phyloP scores from a whole-genome alignment of 2,888 invertebrate genomes.

The Geophilus truncorum region DNA sequence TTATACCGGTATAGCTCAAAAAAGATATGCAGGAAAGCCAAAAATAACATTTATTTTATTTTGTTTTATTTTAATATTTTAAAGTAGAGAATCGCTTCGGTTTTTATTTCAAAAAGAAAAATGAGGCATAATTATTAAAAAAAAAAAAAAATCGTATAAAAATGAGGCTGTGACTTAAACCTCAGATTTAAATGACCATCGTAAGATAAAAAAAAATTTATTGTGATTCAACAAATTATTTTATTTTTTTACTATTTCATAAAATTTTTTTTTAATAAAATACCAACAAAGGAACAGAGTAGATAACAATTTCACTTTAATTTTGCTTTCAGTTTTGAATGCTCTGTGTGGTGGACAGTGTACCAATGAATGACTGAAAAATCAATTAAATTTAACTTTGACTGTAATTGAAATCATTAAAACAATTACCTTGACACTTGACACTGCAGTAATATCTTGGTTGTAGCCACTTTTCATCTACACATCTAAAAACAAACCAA shows the following conservation, averaged over 20 bases:
- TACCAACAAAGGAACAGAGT: background rate
- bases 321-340: background rate
- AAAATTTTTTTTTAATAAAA: background rate
- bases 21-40: no score
- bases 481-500: background rate
- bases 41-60: no score
- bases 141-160: no score
- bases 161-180: no score
- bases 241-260: background rate
- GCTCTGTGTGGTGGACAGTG: background rate
- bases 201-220: background rate
- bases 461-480: background rate
- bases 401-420: background rate
- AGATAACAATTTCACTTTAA: background rate
- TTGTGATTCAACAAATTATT: background rate
- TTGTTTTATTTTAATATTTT: no score
- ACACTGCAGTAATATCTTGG: constrained; percentile 9
- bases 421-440: background rate
- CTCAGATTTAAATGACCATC: no score
- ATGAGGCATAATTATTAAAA: no score
- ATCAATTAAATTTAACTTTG: background rate
- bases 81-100: no score
- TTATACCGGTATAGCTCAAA: no score
- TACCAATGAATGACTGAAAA: background rate
- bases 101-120: no score